Base-by-base conservation (phyloP, 1,140 invertebrate species). In the Drosophila bocqueti region DNA sequence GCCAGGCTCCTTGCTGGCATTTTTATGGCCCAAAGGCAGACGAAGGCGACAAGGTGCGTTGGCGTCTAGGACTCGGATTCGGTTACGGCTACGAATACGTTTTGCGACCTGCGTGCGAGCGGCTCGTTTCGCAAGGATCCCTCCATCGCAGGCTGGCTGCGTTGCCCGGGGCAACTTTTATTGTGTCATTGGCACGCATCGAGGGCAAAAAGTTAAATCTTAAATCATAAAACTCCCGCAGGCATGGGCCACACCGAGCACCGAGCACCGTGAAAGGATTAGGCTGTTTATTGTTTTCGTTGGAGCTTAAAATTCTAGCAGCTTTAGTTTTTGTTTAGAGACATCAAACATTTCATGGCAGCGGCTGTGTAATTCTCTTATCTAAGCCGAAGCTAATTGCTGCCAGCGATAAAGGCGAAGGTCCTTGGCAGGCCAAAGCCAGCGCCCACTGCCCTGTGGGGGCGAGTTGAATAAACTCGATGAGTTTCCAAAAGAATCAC, bases 151-250 rank as follows among this genome's bases (percentile, higher is more conserved):
- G 34, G 36, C 47, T 49, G 46, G 34, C 36, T 40, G 54, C 36
- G 60, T 71, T 71, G 63, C 84, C 82, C 72, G 57, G 65, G 81
- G 77, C 72, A 74, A 74, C 76, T 83, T 87, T 87, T 80, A 71
- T 77, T 83, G 77, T 87, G 84, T 83, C 83, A 71, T 80, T 86
- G 83, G 79, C 84, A 87, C 79, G 84, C 83, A 86, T 52, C 49
- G 74, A 71, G 69, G 64, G 62, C 83, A 71, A 55, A 83, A 80
- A 89, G 62, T 79, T 78, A 81, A 89, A 89, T 81, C 77, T 65
- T 89, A 89, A 84, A 84, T 84, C 81, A 79, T 79, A 79, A 76
- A 81, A 61, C 42, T 58, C 43, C 43, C 71, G 15, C 29, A 15
- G 52, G 50, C 24, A 29, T 13, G 38, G 9, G 31, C 31, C 31